Evolutionary conservation across 2,797 vertebrate species (phyloP), one percentile per base, ranked within the genome.

Genomic region (Pseudotriccus pelzelni): DNA sequence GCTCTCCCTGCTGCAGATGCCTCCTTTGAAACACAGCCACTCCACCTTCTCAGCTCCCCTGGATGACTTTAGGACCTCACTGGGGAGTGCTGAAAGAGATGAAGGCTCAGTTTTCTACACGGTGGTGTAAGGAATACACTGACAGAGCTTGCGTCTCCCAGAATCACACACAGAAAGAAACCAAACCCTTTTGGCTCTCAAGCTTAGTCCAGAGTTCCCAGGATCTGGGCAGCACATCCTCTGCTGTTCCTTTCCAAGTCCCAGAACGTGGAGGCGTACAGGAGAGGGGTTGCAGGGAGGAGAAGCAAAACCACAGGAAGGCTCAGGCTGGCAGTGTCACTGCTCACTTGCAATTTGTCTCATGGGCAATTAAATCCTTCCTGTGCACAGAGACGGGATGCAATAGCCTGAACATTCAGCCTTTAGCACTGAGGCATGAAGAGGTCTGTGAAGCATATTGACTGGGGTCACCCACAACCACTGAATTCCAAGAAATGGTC

Each of bases 361-460:
- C 73, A 76, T 4, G n/a, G 79, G 46, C 77, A 85, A 89, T 94
- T 79, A 94, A 92, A 96, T 37, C 50, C 55, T 92, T 84, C 84
- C 77, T 84, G 62, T 32, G 53, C 74, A 58, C 2, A 2, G 88
- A 50, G 70, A 90, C 44, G 58, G 69, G 73, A 75, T 36, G 43
- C 46, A 95, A 43, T 32, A 81, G 72, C 22, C 49, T 8, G 74
- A 90, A 84, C 82, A 73, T 79, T 70, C 75, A 84, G 81, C 64
- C 37, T 76, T 72, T 24, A 89, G 79, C 88, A 78, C 18, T 1
- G 7, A 89, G 82, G 76, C 76, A 81, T 47, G 70, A 87, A 88
- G 69, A 72, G 62, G 89, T 78, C 66, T 62, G 80, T 69, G 82
- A 83, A 90, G 66, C 77, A 39, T 27, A 72, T 74, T 81, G 94